phyloP scores from a whole-genome alignment of 2,797 vertebrate species.

The Helarctos malayanus region DNA sequence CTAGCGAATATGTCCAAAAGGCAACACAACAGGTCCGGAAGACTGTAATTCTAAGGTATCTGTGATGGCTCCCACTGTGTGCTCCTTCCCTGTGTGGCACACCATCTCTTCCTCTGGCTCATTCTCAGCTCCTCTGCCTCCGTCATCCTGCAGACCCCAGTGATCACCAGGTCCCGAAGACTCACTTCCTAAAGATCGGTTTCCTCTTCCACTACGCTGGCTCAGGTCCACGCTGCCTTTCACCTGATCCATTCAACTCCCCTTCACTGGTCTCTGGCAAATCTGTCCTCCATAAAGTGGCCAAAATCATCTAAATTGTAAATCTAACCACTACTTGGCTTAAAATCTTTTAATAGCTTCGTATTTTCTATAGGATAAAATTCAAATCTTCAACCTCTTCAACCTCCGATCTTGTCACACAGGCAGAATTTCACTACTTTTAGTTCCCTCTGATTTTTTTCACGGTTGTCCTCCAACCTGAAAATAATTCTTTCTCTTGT shows the following conservation, averaged over 20 bases:
- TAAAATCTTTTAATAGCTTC: background rate
- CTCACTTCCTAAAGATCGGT: too few species aligned
- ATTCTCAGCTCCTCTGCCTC: too few species aligned
- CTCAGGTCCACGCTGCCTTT: background rate
- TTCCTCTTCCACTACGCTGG: background rate
- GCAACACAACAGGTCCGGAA: background rate
- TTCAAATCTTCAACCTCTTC: background rate
- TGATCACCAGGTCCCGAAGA: background rate
- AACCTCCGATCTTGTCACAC: background rate
- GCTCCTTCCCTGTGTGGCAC: background rate
- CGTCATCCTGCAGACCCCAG: background rate
- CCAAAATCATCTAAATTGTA: background rate
- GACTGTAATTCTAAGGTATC: background rate
- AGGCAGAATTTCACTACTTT: background rate
- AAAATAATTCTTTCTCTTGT: background rate
- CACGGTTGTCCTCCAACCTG: background rate
- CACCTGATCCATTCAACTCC: too few species aligned
- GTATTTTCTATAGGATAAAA: constrained; percentile 11
- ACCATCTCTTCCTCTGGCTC: background rate
- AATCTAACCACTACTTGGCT: background rate
- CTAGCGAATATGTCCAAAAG: background rate
- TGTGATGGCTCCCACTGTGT: background rate
- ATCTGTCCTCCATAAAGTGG: background rate
- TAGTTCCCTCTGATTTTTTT: background rate
- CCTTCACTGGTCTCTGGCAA: background rate